Evolutionary conservation across 1,140 invertebrate genomes (phyloP).

Genomic region (Caerostris extrusa): DNA sequence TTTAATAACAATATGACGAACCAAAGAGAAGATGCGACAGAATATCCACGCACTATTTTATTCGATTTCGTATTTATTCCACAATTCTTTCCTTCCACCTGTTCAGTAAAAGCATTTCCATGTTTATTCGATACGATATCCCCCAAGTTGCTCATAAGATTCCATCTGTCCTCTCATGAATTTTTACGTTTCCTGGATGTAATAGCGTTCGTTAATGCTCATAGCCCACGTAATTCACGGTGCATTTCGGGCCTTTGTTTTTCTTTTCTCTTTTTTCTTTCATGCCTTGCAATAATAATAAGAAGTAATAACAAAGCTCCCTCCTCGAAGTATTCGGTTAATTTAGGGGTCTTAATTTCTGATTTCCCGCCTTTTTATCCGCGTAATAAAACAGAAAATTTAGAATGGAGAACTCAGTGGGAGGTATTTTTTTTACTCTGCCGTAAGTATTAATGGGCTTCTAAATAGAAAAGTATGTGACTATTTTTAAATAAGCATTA

Average conservation of each 20-base stretch:
- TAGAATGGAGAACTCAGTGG: neutral
- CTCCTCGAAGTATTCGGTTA: slow-evolving; percentile 18
- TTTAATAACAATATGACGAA: neutral
- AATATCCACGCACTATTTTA: neutral
- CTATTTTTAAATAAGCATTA: neutral
- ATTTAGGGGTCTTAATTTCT: slow-evolving; percentile 72
- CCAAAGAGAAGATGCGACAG: neutral
- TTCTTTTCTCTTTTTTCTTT: slow-evolving; percentile 5
- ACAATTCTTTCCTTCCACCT: slow-evolving; percentile 13
- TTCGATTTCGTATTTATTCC: slow-evolving; percentile 45
- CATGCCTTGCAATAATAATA: slow-evolving; percentile 44
- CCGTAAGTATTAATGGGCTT: neutral
- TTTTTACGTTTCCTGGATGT: slow-evolving; percentile 63
- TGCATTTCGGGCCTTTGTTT: neutral
- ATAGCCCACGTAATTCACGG: slow-evolving; percentile 35
- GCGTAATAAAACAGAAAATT: slow-evolving; percentile 7
- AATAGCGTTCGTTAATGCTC: slow-evolving; percentile 58
- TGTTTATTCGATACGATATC: slow-evolving; percentile 52
- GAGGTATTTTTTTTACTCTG: neutral
- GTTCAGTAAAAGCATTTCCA: slow-evolving; percentile 70
- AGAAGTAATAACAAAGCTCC: slow-evolving; percentile 49
- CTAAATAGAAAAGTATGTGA: slow-evolving; percentile 22
- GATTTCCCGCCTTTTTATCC: slow-evolving; percentile 48
- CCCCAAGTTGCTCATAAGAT: slow-evolving; percentile 62
- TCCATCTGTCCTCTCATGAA: slow-evolving; percentile 62